A percentile compares a stretch with the other conserved stretches of the same genome.
Evolutionary conservation across 2,797 vertebrate species (phyloP).

Genomic region (Acipenser oxyrinchus): DNA sequence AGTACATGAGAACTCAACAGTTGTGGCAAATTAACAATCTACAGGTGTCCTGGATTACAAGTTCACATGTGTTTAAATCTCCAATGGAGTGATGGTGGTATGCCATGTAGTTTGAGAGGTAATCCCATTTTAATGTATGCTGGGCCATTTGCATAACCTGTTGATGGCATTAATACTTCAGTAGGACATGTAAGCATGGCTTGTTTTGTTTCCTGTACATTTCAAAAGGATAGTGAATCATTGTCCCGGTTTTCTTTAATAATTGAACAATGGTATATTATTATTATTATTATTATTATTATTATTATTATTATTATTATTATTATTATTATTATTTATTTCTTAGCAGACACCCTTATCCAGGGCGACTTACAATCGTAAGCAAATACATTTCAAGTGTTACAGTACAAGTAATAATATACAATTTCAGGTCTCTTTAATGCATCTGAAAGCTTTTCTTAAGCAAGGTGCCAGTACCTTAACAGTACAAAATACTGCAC

Average conservation of each 20-base stretch:
- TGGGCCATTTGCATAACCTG: constrained; percentile 15
- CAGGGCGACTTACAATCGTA: too few relatives aligned
- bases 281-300: too few relatives aligned
- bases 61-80: constrained; percentile 3
- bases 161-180: constrained; percentile 32
- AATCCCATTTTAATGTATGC: constrained; percentile 11
- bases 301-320: too few relatives aligned
- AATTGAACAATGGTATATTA: constrained; percentile 28
- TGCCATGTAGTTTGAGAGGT: constrained; percentile 16
- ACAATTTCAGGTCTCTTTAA: neutral
- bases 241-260: constrained; percentile 28
- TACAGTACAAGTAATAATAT: too few relatives aligned
- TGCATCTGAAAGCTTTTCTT: neutral
- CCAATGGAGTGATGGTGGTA: constrained; percentile 18
- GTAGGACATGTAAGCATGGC: constrained; percentile 8
- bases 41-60: too few relatives aligned
- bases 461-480: neutral
- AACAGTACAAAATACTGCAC: neutral
- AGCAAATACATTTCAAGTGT: too few relatives aligned
- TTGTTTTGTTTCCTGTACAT: constrained; percentile 13
- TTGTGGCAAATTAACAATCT: too few relatives aligned
- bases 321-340: too few relatives aligned
- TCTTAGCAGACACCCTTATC: too few relatives aligned
- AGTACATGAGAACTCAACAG: too few relatives aligned
- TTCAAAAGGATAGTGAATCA: constrained; percentile 15